A percentile compares a stretch with the other conserved stretches of the same genome.
Conservation (phyloP, 2,797 vertebrate genomes). For the Pithecia hirsuta region DNA sequence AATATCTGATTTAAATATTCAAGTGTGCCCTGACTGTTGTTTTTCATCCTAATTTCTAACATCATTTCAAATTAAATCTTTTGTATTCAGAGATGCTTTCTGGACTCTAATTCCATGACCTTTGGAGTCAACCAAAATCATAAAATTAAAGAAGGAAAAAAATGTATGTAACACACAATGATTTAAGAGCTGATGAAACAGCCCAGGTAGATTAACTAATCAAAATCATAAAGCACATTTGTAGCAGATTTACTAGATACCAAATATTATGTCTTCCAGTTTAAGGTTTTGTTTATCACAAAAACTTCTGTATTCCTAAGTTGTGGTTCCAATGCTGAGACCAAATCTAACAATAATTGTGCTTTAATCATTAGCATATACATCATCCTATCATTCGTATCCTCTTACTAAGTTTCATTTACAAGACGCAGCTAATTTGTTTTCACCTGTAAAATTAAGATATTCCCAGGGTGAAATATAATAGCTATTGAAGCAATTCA, state of each 20-base stretch:
- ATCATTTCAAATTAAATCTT: not conserved
- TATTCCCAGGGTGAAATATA: constrained; percentile 34
- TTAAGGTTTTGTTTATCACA: not conserved
- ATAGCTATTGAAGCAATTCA: constrained; percentile 40
- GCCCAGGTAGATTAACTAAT: not conserved
- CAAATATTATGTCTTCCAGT: not conserved
- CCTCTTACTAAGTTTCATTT: not conserved
- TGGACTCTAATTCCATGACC: not conserved
- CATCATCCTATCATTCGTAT: not conserved
- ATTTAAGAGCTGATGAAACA: constrained; percentile 20
- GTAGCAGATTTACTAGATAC: not conserved
- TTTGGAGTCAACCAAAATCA: not conserved
- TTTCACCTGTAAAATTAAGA: constrained; percentile 44
- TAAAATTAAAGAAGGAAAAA: not conserved
- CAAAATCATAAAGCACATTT: not conserved
- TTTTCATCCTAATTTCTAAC: not conserved
- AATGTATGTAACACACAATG: not conserved
- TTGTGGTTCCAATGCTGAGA: not conserved
- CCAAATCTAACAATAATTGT: constrained; percentile 19
- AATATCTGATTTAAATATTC: not conserved
- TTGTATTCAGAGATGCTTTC: not conserved
- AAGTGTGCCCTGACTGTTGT: not conserved
- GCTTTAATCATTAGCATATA: not conserved
- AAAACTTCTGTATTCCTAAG: not conserved
- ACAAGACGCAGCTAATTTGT: constrained; percentile 3